Evolutionary conservation across 2,797 vertebrate genomes (phyloP).

Genomic region (Dendrocincla tyrannina): DNA sequence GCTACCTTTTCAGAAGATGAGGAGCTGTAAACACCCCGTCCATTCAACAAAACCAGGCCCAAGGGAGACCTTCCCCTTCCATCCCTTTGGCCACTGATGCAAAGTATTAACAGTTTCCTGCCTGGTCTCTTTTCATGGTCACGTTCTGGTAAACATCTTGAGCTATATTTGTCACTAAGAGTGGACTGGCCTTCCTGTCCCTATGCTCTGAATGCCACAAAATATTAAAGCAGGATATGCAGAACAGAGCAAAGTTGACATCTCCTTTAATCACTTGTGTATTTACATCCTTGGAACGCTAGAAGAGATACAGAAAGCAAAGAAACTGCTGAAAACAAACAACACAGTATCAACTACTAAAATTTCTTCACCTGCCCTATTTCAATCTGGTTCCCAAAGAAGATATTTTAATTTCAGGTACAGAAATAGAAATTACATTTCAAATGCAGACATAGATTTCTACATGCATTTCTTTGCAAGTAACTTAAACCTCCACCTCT

Average conservation of each 20-base stretch:
- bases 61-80: conserved; percentile 82
- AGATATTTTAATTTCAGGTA: neutral
- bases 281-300: neutral
- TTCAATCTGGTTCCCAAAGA: neutral
- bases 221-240: conserved; percentile 52
- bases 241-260: conserved; percentile 17
- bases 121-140: conserved; percentile 75
- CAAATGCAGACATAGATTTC: neutral
- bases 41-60: conserved; percentile 61
- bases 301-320: neutral
- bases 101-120: conserved; percentile 82
- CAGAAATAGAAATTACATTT: neutral
- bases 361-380: neutral
- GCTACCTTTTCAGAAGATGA: conserved; percentile 77
- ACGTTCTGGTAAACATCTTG: conserved; percentile 71
- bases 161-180: conserved; percentile 78
- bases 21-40: conserved; percentile 73
- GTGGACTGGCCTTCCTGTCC: conserved; percentile 75
- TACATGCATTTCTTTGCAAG: neutral
- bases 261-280: conserved; percentile 22
- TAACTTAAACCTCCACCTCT: rapidly evolving
- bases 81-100: conserved; percentile 77
- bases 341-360: neutral
- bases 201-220: conserved; percentile 47
- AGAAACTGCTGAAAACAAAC: neutral